Evolutionary conservation across 2,888 invertebrate genomes (phyloP).

Genomic region (Abrostola tripartita): DNA sequence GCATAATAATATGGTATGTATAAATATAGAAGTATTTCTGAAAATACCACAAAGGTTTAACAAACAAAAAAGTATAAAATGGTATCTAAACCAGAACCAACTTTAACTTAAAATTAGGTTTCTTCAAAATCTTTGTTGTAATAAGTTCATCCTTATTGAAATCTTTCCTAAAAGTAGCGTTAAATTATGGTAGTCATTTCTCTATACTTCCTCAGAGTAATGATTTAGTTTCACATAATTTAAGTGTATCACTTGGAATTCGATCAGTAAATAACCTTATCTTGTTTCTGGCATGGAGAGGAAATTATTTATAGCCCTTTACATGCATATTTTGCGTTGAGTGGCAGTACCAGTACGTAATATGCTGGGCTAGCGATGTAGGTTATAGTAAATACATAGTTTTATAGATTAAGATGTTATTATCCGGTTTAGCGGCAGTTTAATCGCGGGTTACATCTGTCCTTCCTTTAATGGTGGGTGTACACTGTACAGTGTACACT

Average conservation of each 20-base stretch:
- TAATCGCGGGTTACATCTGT: slow-evolving; percentile 50
- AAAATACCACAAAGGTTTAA: no score
- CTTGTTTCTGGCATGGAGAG: slow-evolving; percentile 56
- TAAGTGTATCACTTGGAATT: slow-evolving; percentile 53
- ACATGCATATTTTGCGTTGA: slow-evolving; percentile 65
- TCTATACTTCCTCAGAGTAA: slow-evolving; percentile 18
- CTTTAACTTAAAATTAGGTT: no score
- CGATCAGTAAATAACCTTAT: slow-evolving; percentile 65
- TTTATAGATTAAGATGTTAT: slow-evolving; percentile 68
- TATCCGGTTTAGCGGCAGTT: slow-evolving; percentile 63
- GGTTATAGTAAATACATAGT: slow-evolving; percentile 61
- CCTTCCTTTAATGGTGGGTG: slow-evolving; percentile 31
- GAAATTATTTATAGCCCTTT: slow-evolving; percentile 62
- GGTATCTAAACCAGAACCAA: no score
- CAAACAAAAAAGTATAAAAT: no score
- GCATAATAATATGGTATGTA: no score
- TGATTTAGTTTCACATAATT: slow-evolving; percentile 50
- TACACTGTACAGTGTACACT: slow-evolving; percentile 11
- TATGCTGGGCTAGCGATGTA: slow-evolving; percentile 59
- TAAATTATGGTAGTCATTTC: no score
- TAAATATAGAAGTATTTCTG: no score
- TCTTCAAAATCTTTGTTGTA: no score
- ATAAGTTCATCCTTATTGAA: no score
- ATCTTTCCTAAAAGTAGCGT: no score
- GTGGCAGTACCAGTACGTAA: slow-evolving; percentile 53